Evolutionary conservation across 2,888 invertebrate genomes (phyloP).

Genomic region (Lymantria dispar): DNA sequence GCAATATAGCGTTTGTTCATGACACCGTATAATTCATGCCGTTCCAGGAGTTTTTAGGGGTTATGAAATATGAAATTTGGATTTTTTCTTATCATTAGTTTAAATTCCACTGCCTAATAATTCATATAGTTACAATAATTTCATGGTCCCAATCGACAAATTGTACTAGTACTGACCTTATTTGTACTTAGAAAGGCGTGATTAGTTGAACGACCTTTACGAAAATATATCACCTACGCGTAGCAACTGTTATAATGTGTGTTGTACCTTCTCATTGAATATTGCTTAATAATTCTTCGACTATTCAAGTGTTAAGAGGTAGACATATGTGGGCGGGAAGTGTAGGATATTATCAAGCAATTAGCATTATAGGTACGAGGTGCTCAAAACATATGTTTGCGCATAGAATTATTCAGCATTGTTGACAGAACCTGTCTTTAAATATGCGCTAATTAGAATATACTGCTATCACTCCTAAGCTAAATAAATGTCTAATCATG

Average conservation of each 20-base stretch:
- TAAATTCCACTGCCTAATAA: too few species aligned
- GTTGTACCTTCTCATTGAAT: constrained; percentile 26
- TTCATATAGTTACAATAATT: constrained; percentile 20
- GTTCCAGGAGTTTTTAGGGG: too few species aligned
- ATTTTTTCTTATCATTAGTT: too few species aligned
- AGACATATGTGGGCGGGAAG: constrained; percentile 39
- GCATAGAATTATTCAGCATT: constrained; percentile 19
- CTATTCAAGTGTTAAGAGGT: constrained; percentile 40
- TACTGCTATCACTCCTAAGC: not conserved
- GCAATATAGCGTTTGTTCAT: too few species aligned
- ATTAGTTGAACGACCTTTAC: constrained; percentile 49
- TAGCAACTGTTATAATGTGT: constrained; percentile 31
- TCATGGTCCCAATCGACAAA: constrained; percentile 39
- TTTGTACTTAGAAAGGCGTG: constrained; percentile 56
- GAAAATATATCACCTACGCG: constrained; percentile 56
- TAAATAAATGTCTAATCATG: too few species aligned
- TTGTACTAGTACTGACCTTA: constrained; percentile 45
- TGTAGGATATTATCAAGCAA: constrained; percentile 11
- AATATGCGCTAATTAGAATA: not conserved
- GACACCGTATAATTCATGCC: too few species aligned
- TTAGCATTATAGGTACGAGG: constrained; percentile 21
- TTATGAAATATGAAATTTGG: too few species aligned
- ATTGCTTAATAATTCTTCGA: constrained; percentile 19
- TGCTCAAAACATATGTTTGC: constrained; percentile 29
- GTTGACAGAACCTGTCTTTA: constrained; percentile 5